A percentile compares a stretch with the other conserved stretches of the same genome.
Conservation (phyloP, 2,888 invertebrate genomes). For the Leptothorax acervorum region DNA sequence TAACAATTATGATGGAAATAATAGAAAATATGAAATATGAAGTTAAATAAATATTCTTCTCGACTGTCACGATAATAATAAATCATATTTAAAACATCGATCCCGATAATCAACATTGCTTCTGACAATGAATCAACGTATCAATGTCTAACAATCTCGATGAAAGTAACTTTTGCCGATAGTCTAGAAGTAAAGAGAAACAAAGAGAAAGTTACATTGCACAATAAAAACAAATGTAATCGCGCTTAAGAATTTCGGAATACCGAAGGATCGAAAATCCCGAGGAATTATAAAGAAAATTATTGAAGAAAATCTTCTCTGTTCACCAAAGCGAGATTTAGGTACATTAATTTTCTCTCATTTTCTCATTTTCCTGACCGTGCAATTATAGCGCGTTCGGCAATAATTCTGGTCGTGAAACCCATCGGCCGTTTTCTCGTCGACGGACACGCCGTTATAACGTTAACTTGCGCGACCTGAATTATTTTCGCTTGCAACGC, state of each 20-base stretch:
- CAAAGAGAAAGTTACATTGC: constrained; percentile 31
- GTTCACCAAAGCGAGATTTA: not conserved
- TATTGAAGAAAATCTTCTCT: not conserved
- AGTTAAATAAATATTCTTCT: not conserved
- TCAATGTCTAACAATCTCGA: not conserved
- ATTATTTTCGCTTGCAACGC: constrained; percentile 71
- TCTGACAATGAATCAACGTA: not conserved
- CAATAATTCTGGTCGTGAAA: constrained; percentile 51
- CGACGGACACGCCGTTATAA: constrained; percentile 60
- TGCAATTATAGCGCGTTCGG: constrained; percentile 22
- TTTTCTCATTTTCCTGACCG: not conserved
- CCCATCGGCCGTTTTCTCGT: constrained; percentile 37
- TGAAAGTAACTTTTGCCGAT: constrained; percentile 8
- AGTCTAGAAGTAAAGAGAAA: not conserved
- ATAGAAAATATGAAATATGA: not conserved
- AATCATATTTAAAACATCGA: not conserved
- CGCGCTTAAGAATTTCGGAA: not conserved
- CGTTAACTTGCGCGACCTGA: constrained; percentile 63
- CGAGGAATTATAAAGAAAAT: not conserved
- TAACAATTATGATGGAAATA: not conserved
- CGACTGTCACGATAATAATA: not conserved
- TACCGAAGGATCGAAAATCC: not conserved
- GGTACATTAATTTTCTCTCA: not conserved
- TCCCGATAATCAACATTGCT: not conserved
- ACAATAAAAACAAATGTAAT: constrained; percentile 19